phyloP scores from a whole-genome alignment of 1,140 invertebrate genomes.

The Episyrphus balteatus region DNA sequence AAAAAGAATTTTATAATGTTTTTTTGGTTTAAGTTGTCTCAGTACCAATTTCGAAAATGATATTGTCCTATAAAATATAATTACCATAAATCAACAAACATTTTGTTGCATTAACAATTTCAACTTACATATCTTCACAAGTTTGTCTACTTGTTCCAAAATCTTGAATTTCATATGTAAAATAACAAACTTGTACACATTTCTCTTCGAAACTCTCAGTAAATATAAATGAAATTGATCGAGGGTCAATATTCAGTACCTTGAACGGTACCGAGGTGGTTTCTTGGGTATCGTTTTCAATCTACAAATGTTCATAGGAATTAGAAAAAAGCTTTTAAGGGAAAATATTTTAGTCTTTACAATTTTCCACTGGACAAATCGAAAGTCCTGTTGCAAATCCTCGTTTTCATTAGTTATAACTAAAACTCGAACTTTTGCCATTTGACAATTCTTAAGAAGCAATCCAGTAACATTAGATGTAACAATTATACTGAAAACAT shows the following conservation, averaged over 20 bases:
- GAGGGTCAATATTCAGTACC: constrained; percentile 24
- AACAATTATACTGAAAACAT: constrained; percentile 27
- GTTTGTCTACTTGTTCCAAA: constrained; percentile 19
- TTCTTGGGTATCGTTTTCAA: constrained; percentile 30
- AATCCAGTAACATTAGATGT: constrained; percentile 29
- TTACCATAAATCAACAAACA: no score
- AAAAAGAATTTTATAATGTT: constrained; percentile 24
- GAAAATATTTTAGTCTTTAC: constrained; percentile 17
- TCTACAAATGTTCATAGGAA: constrained; percentile 14
- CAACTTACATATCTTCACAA: constrained; percentile 21
- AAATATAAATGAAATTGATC: constrained; percentile 25
- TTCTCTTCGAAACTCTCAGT: constrained; percentile 28
- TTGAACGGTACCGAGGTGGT: constrained; percentile 26
- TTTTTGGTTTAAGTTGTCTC: constrained; percentile 17
- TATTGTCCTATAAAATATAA: no score
- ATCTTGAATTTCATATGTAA: constrained; percentile 15
- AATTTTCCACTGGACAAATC: constrained; percentile 36
- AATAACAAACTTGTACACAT: constrained; percentile 27
- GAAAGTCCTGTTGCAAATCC: constrained; percentile 29
- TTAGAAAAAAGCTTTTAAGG: not conserved
- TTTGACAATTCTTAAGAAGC: constrained; percentile 22
- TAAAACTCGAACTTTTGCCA: constrained; percentile 30
- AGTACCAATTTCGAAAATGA: constrained; percentile 14
- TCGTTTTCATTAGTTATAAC: constrained; percentile 32
- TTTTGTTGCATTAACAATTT: no score